Conservation (phyloP, 2,113 vertebrate species). For the Plecotus auritus region DNA sequence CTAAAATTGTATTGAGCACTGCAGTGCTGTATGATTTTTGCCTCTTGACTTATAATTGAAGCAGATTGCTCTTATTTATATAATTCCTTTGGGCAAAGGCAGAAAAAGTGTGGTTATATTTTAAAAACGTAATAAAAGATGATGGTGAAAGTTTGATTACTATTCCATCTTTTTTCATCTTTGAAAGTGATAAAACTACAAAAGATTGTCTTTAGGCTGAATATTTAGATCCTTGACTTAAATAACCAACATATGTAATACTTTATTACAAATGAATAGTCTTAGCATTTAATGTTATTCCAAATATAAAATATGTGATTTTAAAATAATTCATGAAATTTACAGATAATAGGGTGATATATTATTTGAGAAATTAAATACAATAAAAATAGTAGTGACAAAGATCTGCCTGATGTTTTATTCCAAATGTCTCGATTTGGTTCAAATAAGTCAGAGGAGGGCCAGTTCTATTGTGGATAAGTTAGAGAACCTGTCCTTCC, state of each 20-base stretch:
- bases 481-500: neutral
- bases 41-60: conserved; percentile 60
- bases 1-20: neutral
- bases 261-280: conserved; percentile 38
- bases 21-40: neutral
- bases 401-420: neutral
- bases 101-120: conserved; percentile 39
- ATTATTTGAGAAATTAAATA: neutral
- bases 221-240: conserved; percentile 66
- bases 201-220: conserved; percentile 62
- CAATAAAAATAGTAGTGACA: neutral
- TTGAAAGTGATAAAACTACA: conserved; percentile 56
- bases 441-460: neutral
- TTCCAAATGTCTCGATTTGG: neutral
- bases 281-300: conserved; percentile 8
- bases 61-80: conserved; percentile 34
- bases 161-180: conserved; percentile 76
- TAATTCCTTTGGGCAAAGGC: conserved; percentile 39
- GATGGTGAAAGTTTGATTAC: conserved; percentile 71
- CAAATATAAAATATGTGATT: neutral
- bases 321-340: neutral
- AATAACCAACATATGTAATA: conserved; percentile 48
- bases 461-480: neutral
- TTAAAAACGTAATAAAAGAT: conserved; percentile 64
- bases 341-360: neutral